Percentiles rank a stretch among this genome's conserved stretches.
phyloP scores from a whole-genome alignment of 1,140 invertebrate species.

The Drosophila persimilis region DNA sequence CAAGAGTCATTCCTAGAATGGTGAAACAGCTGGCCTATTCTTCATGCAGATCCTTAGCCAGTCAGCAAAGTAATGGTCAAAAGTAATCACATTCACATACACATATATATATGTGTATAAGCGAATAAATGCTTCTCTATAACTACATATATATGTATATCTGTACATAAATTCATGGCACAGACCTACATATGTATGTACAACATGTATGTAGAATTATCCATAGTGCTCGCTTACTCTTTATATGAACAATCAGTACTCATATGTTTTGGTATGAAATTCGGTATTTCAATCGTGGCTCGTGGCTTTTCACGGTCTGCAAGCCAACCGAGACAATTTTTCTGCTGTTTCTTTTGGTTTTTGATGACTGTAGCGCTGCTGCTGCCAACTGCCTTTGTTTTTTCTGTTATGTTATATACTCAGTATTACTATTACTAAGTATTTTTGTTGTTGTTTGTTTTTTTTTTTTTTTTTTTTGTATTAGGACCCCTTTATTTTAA shows the following conservation, averaged over 20 bases:
- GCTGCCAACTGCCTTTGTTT: slow-evolving; percentile 33
- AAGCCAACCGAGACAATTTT: slow-evolving; percentile 78
- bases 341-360: slow-evolving; percentile 75
- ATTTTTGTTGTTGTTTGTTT: neutral
- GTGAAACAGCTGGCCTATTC: too few species aligned
- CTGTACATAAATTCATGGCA: neutral
- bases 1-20: too few species aligned
- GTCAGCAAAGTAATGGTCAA: too few species aligned
- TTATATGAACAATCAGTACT: slow-evolving; percentile 70
- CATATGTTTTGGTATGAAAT: slow-evolving; percentile 79
- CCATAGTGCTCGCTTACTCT: slow-evolving; percentile 58
- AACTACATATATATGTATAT: neutral
- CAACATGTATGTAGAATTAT: slow-evolving; percentile 17
- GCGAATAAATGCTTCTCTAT: neutral
- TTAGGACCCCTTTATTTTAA: too few species aligned
- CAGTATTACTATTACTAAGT: slow-evolving; percentile 25
- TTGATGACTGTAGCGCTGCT: slow-evolving; percentile 55
- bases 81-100: too few species aligned
- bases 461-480: too few species aligned
- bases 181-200: neutral
- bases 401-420: slow-evolving; percentile 35
- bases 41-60: too few species aligned
- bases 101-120: too few species aligned
- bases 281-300: slow-evolving; percentile 82
- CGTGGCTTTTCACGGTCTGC: slow-evolving; percentile 80